These are phyloP conservation scores for Scyliorhinus canicula DNA, from an alignment of 2,797 vertebrate species.

Conservation along the genomic window DNA sequence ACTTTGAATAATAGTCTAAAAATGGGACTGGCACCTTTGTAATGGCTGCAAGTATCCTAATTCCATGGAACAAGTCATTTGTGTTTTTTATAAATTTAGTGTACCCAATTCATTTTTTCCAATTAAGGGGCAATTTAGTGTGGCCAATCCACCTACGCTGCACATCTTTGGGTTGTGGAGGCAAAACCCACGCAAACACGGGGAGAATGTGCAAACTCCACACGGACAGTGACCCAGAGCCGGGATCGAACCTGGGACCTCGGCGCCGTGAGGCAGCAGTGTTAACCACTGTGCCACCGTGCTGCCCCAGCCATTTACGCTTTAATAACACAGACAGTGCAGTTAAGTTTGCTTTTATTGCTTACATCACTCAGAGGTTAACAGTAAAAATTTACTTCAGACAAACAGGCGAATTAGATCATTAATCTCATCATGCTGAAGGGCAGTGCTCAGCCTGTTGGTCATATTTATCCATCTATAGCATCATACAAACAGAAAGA, in stretches of 20 bases:
- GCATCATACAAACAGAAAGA: not conserved
- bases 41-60: not conserved
- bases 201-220: too few relatives aligned
- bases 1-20: not conserved
- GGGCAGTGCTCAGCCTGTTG: not conserved
- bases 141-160: too few relatives aligned
- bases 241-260: too few relatives aligned
- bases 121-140: too few relatives aligned
- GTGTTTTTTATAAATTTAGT: too few relatives aligned
- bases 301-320: not conserved
- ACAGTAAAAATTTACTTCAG: not conserved
- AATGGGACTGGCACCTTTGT: not conserved
- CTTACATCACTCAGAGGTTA: not conserved
- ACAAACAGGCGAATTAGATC: not conserved
- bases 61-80: not conserved
- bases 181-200: too few relatives aligned
- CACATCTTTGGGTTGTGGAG: too few relatives aligned
- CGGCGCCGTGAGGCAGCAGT: too few relatives aligned
- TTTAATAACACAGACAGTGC: not conserved
- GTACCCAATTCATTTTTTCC: too few relatives aligned
- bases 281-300: too few relatives aligned
- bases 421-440: not conserved
- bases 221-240: too few relatives aligned
- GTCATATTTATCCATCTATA: not conserved
- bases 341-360: not conserved